Evolutionary conservation across 2,888 invertebrate genomes (phyloP), one percentile per base, ranked within the genome.

Genomic region (Subacronicta megacephala): DNA sequence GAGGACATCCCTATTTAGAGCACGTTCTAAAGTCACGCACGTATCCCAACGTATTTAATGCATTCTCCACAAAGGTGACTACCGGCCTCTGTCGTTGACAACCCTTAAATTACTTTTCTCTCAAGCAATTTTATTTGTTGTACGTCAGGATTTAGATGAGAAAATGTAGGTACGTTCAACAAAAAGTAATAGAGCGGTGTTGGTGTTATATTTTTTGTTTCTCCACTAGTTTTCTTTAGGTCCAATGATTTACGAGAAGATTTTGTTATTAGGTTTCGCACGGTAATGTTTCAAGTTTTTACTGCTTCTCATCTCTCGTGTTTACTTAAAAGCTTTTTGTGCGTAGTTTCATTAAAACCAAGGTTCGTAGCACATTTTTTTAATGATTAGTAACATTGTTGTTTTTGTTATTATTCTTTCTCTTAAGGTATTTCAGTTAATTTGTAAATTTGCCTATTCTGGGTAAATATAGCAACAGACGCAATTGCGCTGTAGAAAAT

Each of bases 21-120:
- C 49, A 51, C 35, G 59, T 55, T 59, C 49, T 49, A 50, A 41
- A 74, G 72, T 69, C 77, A 81, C 75, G 73, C 75, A 75, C 29
- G 46, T 57, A 70, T 70, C 66, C 49, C 66, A 70, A 62, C 78
- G 75, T 71, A 70, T 77, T 78, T 81, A 83, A 85, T 81, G 80
- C 78, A 84, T 82, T 80, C 76, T 56, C 69, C 80, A 76, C 75
- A 76, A 77, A 78, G 75, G 77, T 75, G 64, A 65, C 57, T 70
- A 53, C 55, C 50, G 66, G 76, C 61, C 74, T 66, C 78, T 76
- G 77, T 59, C 44, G 57, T 70, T 73, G 81, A 81, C 79, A 78
- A 66, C 72, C 77, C 75, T 80, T 78, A 81, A 83, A 83, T 83
- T 82, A 82, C 78, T 82, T 83, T 80, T 68, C 78, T 77, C 68